These are phyloP conservation scores for Polydrusus cervinus DNA, from an alignment of 2,888 invertebrate species.

Conservation along the genomic window DNA sequence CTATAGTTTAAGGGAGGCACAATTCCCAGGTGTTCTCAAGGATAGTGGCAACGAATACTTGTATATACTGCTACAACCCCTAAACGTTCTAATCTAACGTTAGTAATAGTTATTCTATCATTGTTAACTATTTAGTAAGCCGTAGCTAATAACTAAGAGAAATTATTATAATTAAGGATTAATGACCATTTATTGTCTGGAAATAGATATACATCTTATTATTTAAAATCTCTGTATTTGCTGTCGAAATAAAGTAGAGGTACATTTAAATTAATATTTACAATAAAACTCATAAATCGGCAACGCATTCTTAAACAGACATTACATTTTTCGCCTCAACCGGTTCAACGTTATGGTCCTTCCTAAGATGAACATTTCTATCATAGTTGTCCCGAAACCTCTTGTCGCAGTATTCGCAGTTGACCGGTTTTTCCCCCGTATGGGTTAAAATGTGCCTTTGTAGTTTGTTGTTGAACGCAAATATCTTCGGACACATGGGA, in stretches of 20 bases:
- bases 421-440: conserved; percentile 62
- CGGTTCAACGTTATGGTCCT: conserved; percentile 61
- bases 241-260: background rate
- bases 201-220: no score
- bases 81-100: no score
- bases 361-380: conserved; percentile 61
- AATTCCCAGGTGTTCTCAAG: no score
- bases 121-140: no score
- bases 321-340: conserved; percentile 40
- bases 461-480: conserved; percentile 62
- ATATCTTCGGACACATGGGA: conserved; percentile 61
- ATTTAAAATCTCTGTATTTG: background rate
- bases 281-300: background rate
- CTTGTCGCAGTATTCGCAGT: conserved; percentile 61
- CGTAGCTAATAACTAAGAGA: no score
- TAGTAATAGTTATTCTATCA: no score
- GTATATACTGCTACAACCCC: no score
- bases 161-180: no score
- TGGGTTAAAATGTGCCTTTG: conserved; percentile 62
- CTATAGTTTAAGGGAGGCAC: no score
- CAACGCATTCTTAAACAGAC: background rate
- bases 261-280: background rate
- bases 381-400: conserved; percentile 62
- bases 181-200: no score
- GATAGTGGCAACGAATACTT: no score